A percentile compares a stretch with the other conserved stretches of the same genome.
phyloP scores from a whole-genome alignment of 2,113 vertebrate genomes.

The Pygoscelis antarcticus region DNA sequence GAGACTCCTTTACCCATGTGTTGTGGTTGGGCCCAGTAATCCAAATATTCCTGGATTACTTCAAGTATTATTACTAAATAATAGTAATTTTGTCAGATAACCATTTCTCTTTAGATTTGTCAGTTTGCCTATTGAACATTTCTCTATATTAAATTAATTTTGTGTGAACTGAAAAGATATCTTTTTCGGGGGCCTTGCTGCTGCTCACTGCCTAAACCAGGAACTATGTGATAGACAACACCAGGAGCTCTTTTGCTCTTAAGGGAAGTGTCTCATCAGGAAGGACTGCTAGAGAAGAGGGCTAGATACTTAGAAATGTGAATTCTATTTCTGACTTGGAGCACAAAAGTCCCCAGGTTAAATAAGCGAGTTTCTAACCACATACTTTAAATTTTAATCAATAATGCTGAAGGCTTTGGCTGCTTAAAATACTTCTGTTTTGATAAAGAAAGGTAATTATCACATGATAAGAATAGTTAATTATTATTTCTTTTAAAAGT shows the following conservation, averaged over 20 bases:
- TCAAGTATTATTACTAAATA: background rate
- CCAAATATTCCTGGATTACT: background rate
- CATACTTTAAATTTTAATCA: background rate
- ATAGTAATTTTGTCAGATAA: background rate
- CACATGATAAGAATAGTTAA: background rate
- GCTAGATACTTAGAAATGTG: background rate
- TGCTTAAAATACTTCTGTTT: background rate
- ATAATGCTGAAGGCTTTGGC: background rate
- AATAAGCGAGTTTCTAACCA: background rate
- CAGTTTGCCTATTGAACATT: background rate
- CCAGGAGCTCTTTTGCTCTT: background rate
- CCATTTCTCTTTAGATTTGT: background rate
- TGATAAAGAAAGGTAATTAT: background rate
- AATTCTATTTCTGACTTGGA: background rate
- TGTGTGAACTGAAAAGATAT: background rate
- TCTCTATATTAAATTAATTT: background rate
- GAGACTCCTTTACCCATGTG: background rate
- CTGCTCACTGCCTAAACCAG: background rate
- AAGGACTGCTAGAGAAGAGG: background rate
- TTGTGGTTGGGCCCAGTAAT: background rate
- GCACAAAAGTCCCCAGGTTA: background rate
- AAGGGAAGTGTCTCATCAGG: background rate
- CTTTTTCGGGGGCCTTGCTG: background rate
- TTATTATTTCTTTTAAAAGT: background rate
- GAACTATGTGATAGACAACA: background rate